Evolutionary conservation across 1,140 invertebrate genomes (phyloP).

Genomic region (Acromyrmex echinatior): DNA sequence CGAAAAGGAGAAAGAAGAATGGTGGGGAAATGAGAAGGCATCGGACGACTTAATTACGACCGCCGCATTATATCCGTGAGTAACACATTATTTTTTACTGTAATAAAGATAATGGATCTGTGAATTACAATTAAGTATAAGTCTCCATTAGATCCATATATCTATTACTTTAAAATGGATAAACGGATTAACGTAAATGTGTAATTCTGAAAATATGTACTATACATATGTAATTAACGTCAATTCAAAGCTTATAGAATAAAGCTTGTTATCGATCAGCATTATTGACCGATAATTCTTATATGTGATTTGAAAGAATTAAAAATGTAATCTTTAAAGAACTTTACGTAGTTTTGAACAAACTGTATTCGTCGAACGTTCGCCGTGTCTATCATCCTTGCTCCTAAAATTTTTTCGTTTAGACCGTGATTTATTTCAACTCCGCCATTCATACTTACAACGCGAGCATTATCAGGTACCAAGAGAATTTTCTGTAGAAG

Average conservation of each 20-base stretch:
- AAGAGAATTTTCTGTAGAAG: constrained; percentile 25
- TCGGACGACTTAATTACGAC: not conserved
- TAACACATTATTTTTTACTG: not conserved
- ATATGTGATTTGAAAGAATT: not conserved
- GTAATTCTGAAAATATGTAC: too few relatives aligned
- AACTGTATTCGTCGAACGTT: constrained; percentile 32
- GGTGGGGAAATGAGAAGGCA: not conserved
- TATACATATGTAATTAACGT: too few relatives aligned
- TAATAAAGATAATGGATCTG: not conserved
- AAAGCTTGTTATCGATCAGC: too few relatives aligned
- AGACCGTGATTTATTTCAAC: constrained; percentile 38
- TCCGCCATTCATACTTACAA: constrained; percentile 8
- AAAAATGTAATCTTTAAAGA: not conserved
- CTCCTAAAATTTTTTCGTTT: not conserved
- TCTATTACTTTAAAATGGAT: too few relatives aligned
- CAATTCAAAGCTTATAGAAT: too few relatives aligned
- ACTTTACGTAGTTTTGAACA: not conserved
- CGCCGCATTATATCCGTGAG: not conserved
- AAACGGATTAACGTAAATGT: too few relatives aligned
- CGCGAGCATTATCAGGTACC: constrained; percentile 20
- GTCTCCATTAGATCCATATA: not conserved
- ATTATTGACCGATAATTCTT: not conserved
- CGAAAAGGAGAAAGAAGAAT: not conserved
- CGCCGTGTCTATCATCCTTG: constrained; percentile 8
- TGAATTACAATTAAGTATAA: not conserved